These are phyloP conservation scores for Coelinius sp. DNA, from an alignment of 2,888 invertebrate genomes.

Conservation along the genomic window DNA sequence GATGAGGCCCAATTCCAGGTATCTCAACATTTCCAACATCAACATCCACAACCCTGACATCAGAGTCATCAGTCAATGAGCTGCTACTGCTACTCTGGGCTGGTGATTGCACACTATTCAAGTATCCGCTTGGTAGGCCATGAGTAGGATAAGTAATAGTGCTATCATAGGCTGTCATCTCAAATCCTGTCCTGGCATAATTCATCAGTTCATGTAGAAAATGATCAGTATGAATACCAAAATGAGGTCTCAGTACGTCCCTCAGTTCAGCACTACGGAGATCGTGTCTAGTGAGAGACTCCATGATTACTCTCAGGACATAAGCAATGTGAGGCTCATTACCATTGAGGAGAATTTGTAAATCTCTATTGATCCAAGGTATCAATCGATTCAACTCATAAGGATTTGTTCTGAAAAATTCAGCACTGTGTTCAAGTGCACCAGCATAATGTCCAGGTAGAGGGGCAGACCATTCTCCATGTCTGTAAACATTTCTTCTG, in stretches of 20 bases:
- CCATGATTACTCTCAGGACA: constrained; percentile 80
- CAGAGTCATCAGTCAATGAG: constrained; percentile 58
- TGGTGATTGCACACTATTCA: constrained; percentile 53
- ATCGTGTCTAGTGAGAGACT: constrained; percentile 78
- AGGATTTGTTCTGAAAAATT: constrained; percentile 82
- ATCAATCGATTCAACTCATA: constrained; percentile 86
- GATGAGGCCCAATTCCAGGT: constrained; percentile 51
- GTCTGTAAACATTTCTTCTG: constrained; percentile 76
- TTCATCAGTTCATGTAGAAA: constrained; percentile 91
- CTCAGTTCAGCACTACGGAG: constrained; percentile 81
- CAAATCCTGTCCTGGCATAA: constrained; percentile 89
- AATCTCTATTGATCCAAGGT: constrained; percentile 91
- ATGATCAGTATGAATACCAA: constrained; percentile 83
- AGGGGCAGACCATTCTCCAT: constrained; percentile 82
- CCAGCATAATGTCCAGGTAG: constrained; percentile 80
- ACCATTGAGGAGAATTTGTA: constrained; percentile 81
- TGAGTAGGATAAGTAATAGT: constrained; percentile 75
- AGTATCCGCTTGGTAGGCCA: constrained; percentile 53
- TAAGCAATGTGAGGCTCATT: constrained; percentile 77
- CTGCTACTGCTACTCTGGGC: constrained; percentile 49
- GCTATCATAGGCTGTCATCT: constrained; percentile 87
- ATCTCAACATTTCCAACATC: constrained; percentile 33
- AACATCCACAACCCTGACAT: constrained; percentile 57
- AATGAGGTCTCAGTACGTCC: constrained; percentile 78
- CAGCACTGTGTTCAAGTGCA: constrained; percentile 81